A percentile compares a stretch with the other conserved stretches of the same genome.
Conservation (phyloP, 2,113 vertebrate genomes). For the Myotis davidii region DNA sequence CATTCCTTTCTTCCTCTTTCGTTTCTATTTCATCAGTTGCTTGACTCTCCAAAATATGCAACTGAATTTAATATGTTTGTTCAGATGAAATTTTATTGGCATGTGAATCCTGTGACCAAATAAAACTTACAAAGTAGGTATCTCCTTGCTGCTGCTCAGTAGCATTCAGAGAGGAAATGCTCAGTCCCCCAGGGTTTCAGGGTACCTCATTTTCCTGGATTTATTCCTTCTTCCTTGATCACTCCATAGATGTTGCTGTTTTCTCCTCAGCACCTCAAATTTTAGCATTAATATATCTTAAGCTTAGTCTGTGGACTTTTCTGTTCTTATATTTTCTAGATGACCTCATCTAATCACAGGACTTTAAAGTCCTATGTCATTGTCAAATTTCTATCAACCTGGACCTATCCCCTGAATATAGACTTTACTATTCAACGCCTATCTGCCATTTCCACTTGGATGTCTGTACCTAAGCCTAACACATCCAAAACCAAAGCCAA, state of each 20-base stretch:
- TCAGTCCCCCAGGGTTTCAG: background rate
- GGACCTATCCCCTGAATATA: background rate
- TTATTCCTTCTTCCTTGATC: background rate
- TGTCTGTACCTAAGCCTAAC: background rate
- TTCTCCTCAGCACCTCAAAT: background rate
- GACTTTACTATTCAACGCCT: background rate
- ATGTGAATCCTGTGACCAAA: background rate
- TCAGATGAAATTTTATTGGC: background rate
- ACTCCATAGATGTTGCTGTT: background rate
- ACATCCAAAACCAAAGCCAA: background rate
- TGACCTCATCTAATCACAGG: background rate
- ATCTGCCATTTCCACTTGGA: background rate
- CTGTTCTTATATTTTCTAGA: background rate
- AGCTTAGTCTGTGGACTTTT: background rate
- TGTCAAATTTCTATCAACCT: background rate
- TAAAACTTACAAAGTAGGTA: background rate
- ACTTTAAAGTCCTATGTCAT: background rate
- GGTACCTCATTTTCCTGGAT: background rate
- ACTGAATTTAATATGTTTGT: background rate
- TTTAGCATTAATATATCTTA: background rate
- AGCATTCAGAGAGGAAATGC: background rate
- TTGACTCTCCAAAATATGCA: background rate
- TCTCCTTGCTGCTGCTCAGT: background rate
- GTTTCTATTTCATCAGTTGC: background rate
- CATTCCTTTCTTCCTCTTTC: background rate